Evolutionary conservation across 1,140 invertebrate genomes (phyloP), one percentile per base, ranked within the genome.

Genomic region (Sarcophaga peregrina): DNA sequence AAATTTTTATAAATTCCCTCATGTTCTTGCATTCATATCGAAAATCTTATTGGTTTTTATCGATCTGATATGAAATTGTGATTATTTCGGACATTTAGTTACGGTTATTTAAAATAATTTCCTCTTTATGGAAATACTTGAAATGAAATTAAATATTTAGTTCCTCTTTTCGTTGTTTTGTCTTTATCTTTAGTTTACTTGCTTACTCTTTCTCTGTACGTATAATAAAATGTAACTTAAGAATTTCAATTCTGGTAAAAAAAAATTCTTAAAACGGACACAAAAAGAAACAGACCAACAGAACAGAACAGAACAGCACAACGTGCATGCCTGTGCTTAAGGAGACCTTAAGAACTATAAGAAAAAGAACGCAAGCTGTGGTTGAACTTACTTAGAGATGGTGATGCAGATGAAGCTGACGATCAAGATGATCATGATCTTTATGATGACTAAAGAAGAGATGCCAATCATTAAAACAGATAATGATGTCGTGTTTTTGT

Each of bases 21-120:
- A 37, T 37, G 25, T 37, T 37, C 4, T 1, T 37, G 15, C n/a
- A 58, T 58, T 58, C 54, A 2, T 5, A 3, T 15, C 54, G 6
- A 58, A 37, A 37, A 58, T 15, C 54, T 58, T 58, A 58, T 58
- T 58, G 54, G n/a, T 58, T 58, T 58, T 58, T 58, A 58, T 58
- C 54, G n/a, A 58, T n/a, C 4, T 58, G 15, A 58, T 58, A 58
- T 5, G n/a, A 58, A 58, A n/a, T 58, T 58, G 54, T 58, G 54
- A n/a, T 7, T 58, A 58, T 58, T 58, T 58, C 54, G 7, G 13
- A 68, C 62, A 68, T 20, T 68, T 68, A 68, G 62, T 68, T 25
- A 68, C 62, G 62, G 20, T 68, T 68, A 68, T 68, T 68, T 68
- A 68, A 68, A 68, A 25, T 20, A 68, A 68, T 68, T 68, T 68